Conservation (phyloP, 2,797 vertebrate species). For the Pseudocheirus occidentalis region DNA sequence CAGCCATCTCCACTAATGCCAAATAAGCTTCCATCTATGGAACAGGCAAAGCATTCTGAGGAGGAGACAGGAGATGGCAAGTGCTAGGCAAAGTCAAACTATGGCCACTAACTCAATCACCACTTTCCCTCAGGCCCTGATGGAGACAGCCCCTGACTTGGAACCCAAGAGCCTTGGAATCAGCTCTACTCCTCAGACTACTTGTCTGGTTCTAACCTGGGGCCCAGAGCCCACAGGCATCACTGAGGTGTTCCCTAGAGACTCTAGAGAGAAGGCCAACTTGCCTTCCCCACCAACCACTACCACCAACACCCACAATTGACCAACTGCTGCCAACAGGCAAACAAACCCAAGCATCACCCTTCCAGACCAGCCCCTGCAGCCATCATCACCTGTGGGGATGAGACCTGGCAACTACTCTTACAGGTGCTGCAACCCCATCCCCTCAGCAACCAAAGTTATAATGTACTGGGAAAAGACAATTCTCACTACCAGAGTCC, state of each 20-base stretch:
- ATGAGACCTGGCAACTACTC: not conserved
- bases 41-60: not conserved
- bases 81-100: not conserved
- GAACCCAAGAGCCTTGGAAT: not conserved
- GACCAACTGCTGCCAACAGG: not conserved
- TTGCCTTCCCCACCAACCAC: too few species aligned
- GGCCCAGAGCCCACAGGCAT: too few species aligned
- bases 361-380: not conserved
- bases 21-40: not conserved
- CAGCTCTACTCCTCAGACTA: not conserved
- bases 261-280: not conserved
- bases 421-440: not conserved
- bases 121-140: not conserved
- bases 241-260: not conserved
- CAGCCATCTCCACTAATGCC: not conserved
- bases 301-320: not conserved
- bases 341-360: not conserved
- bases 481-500: not conserved
- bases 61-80: not conserved
- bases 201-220: not conserved
- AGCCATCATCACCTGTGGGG: not conserved
- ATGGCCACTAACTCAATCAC: not conserved
- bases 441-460: not conserved
- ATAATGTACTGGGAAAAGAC: too few species aligned
- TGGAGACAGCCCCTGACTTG: not conserved